These are phyloP conservation scores for Aphodius sticticus DNA, from an alignment of 2,888 invertebrate genomes.

Conservation along the genomic window DNA sequence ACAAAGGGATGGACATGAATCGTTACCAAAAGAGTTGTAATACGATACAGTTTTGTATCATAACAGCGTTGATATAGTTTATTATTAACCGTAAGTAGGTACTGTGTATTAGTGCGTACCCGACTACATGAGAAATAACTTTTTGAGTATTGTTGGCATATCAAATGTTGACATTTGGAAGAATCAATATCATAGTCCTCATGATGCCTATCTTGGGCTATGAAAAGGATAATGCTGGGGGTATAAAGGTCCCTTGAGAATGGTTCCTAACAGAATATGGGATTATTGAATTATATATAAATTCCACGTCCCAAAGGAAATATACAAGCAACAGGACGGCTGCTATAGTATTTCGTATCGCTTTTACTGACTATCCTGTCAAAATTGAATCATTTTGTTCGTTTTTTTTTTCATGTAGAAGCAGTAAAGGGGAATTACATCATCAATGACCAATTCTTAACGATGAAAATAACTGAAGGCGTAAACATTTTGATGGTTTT, in stretches of 20 bases:
- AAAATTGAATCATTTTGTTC: too few relatives aligned
- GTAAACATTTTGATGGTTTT: background rate
- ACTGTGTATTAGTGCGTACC: too few relatives aligned
- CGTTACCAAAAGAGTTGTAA: too few relatives aligned
- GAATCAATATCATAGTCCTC: background rate
- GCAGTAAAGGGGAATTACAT: too few relatives aligned
- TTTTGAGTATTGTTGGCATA: background rate
- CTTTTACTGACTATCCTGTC: background rate
- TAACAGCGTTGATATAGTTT: too few relatives aligned
- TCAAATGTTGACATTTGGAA: background rate
- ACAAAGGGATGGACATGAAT: too few relatives aligned
- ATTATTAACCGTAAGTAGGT: too few relatives aligned
- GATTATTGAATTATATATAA: background rate
- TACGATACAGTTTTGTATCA: too few relatives aligned
- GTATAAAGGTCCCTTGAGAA: background rate
- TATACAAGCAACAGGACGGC: background rate
- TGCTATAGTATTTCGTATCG: background rate
- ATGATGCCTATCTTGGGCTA: background rate
- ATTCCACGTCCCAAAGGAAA: background rate
- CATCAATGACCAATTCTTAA: too few relatives aligned
- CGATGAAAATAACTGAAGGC: background rate
- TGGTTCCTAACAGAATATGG: background rate
- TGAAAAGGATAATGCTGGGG: background rate
- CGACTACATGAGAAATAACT: too few relatives aligned
- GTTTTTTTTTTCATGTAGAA: too few relatives aligned